Conservation (phyloP, 2,888 invertebrate genomes). For the Trichogramma dendrolimi region DNA sequence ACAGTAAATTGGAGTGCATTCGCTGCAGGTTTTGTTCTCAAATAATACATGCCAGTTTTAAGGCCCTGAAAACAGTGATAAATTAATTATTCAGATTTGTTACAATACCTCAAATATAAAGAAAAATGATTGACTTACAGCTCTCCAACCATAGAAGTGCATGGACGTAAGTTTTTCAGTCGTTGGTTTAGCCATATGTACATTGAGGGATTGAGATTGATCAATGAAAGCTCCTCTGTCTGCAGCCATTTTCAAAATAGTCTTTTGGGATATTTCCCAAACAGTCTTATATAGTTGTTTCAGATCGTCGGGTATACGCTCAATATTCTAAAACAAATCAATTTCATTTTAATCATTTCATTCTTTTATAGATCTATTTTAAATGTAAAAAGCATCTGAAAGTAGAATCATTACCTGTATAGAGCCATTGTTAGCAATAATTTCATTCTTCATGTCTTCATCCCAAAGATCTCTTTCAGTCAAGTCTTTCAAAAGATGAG, state of each 20-base stretch:
- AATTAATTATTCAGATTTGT: not conserved
- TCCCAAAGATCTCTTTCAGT: slow-evolving; percentile 90
- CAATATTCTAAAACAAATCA: slow-evolving; percentile 61
- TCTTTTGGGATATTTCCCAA: slow-evolving; percentile 95
- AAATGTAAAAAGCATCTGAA: not conserved
- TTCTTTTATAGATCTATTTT: slow-evolving; percentile 1
- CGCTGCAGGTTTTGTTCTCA: slow-evolving; percentile 93
- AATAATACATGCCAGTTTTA: slow-evolving; percentile 99
- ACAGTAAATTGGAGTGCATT: slow-evolving; percentile 97
- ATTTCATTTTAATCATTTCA: slow-evolving; percentile 2
- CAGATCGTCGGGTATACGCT: slow-evolving; percentile 77
- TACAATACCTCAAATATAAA: not conserved
- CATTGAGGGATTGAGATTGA: slow-evolving; percentile 96
- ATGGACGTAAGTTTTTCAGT: slow-evolving; percentile 93
- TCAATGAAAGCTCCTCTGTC: slow-evolving; percentile 98
- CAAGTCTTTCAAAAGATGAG: slow-evolving; percentile 88
- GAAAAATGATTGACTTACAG: slow-evolving; percentile 52
- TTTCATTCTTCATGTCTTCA: slow-evolving; percentile 90
- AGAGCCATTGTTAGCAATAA: slow-evolving; percentile 88
- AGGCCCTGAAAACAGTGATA: slow-evolving; percentile 62
- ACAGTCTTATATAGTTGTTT: slow-evolving; percentile 91
- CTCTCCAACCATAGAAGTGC: slow-evolving; percentile 97
- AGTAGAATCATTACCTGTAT: slow-evolving; percentile 59
- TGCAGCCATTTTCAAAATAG: slow-evolving; percentile 92
- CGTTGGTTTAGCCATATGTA: slow-evolving; percentile 92